Evolutionary conservation across 2,888 invertebrate species (phyloP).

Genomic region (Rhorus exstirpatorius): DNA sequence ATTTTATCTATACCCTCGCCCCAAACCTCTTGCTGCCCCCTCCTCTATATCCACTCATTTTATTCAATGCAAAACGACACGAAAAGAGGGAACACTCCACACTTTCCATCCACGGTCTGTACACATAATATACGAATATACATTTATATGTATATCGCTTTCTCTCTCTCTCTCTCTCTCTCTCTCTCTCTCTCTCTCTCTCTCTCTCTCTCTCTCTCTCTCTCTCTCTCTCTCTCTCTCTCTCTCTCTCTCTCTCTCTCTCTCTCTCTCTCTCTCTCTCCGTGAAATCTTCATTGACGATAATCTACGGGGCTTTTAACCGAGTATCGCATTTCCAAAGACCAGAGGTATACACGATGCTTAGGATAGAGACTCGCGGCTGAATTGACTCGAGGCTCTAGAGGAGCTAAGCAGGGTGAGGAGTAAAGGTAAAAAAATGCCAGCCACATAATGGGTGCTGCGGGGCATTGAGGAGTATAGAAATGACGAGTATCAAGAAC

Average conservation of each 20-base stretch:
- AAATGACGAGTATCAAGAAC: too few relatives aligned
- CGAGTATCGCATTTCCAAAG: conserved; percentile 69
- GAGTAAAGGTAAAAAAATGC: neutral
- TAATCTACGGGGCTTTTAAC: conserved; percentile 79
- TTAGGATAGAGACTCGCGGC: conserved; percentile 2
- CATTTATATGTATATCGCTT: neutral
- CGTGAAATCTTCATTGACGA: conserved; percentile 76
- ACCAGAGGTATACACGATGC: conserved; percentile 8
- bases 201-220: too few relatives aligned
- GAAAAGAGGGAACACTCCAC: conserved; percentile 22
- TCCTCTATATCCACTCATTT: conserved; percentile 65
- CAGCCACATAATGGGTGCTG: conserved; percentile 34
- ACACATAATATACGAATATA: neutral
- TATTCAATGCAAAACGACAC: conserved; percentile 54
- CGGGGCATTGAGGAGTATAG: conserved; percentile 6
- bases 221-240: too few relatives aligned
- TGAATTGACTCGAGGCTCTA: neutral
- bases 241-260: too few relatives aligned
- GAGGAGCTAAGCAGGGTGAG: neutral
- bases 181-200: too few relatives aligned
- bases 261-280: conserved; percentile 50
- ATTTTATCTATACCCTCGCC: conserved; percentile 48
- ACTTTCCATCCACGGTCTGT: conserved; percentile 21
- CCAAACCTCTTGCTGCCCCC: conserved; percentile 55
- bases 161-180: conserved; percentile 50